phyloP scores from a whole-genome alignment of 1,140 invertebrate genomes.

The Trichoplusia ni region DNA sequence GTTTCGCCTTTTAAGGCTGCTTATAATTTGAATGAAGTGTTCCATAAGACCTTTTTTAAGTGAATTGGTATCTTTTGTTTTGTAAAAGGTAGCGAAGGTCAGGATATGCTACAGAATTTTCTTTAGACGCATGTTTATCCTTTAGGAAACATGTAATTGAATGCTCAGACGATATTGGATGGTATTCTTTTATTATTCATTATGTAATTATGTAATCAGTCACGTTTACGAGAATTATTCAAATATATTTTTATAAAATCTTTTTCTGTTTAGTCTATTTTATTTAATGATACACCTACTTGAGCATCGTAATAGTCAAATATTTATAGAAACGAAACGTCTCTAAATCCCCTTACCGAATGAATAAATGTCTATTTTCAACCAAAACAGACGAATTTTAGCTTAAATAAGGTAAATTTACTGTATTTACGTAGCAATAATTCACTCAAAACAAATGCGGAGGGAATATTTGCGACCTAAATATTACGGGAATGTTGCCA shows the following conservation, averaged over 20 bases:
- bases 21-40: conserved; percentile 11
- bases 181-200: too few species aligned
- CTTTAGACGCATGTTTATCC: too few species aligned
- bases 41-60: conserved; percentile 19
- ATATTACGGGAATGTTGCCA: conserved; percentile 7
- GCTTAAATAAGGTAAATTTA: conserved; percentile 7
- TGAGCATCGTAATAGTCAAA: too few species aligned
- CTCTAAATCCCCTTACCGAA: not conserved
- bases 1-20: not conserved
- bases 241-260: too few species aligned
- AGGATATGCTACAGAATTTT: too few species aligned
- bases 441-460: conserved; percentile 18
- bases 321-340: too few species aligned
- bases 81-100: not conserved
- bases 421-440: conserved; percentile 15
- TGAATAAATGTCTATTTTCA: not conserved
- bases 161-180: too few species aligned
- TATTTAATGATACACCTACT: too few species aligned
- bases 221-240: too few species aligned
- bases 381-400: not conserved
- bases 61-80: conserved; percentile 15
- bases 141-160: too few species aligned
- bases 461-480: conserved; percentile 15
- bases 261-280: too few species aligned
- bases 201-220: too few species aligned